phyloP scores from a whole-genome alignment of 2,797 vertebrate species.

The Gymnopithys bicolor region DNA sequence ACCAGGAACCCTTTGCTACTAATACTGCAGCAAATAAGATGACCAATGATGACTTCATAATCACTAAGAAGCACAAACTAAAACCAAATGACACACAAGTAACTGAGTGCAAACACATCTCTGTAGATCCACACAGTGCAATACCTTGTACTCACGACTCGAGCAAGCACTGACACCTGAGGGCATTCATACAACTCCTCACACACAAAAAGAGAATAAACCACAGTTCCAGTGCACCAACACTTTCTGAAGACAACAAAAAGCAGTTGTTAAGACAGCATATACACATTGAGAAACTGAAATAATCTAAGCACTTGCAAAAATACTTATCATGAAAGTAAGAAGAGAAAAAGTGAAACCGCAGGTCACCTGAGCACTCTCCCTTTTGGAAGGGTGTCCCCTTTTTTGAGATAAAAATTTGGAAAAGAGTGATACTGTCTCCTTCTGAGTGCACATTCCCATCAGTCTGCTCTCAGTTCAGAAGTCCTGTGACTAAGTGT shows the following conservation, averaged over 20 bases:
- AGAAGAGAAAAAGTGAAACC: background rate
- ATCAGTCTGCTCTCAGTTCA: background rate
- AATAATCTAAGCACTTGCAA: background rate
- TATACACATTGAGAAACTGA: background rate
- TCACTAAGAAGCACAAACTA: fast-evolving
- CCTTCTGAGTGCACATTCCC: fast-evolving
- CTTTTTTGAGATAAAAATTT: background rate
- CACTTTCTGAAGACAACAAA: background rate
- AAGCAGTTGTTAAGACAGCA: background rate
- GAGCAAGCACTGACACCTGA: background rate
- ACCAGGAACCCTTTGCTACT: background rate
- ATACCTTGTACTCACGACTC: background rate
- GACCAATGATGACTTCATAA: fast-evolving
- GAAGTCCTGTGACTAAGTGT: background rate
- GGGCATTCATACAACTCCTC: background rate
- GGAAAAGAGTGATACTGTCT: background rate
- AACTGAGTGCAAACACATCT: background rate
- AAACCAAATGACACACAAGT: background rate
- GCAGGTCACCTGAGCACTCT: background rate
- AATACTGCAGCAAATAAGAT: background rate
- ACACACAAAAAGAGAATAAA: background rate
- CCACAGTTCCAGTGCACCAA: background rate
- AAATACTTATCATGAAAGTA: background rate
- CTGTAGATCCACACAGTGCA: background rate
- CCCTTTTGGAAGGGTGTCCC: background rate